Evolutionary conservation across 1,140 invertebrate species (phyloP).

Genomic region (Tetramorium simillimum): DNA sequence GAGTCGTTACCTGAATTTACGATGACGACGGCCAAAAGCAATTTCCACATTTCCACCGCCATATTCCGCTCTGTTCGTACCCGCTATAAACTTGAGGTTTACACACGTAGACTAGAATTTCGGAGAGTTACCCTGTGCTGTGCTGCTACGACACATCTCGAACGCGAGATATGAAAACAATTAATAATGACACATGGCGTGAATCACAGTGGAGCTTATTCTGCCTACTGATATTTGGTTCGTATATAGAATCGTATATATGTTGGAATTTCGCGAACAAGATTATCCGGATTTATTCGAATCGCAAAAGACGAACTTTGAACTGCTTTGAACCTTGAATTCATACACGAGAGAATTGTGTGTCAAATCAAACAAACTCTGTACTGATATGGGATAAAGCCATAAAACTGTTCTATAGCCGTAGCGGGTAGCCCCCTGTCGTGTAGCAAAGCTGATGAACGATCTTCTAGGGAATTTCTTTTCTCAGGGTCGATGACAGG

Average conservation of each 20-base stretch:
- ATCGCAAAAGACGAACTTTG: background rate
- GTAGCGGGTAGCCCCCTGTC: too few relatives aligned
- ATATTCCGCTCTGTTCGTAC: slow-evolving; percentile 42
- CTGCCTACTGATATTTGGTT: background rate
- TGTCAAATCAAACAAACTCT: background rate
- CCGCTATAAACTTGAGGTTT: background rate
- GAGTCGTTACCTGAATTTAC: slow-evolving; percentile 65
- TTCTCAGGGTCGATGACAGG: too few relatives aligned
- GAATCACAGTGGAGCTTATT: slow-evolving; percentile 29
- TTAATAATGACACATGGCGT: slow-evolving; percentile 34
- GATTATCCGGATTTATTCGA: background rate
- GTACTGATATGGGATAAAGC: background rate
- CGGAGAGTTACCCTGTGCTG: background rate
- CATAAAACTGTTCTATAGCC: too few relatives aligned
- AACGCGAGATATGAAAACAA: background rate
- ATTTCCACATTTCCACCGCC: slow-evolving; percentile 53
- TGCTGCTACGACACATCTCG: slow-evolving; percentile 37
- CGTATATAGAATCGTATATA: background rate
- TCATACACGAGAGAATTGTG: background rate
- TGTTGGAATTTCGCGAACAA: background rate
- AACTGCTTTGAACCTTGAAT: background rate
- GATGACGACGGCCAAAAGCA: slow-evolving; percentile 56
- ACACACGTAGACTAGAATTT: background rate
- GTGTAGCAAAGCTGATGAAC: too few relatives aligned
- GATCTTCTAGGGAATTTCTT: too few relatives aligned